Base-by-base conservation (phyloP, 2,797 vertebrate genomes). In the Poecilia wingei region DNA sequence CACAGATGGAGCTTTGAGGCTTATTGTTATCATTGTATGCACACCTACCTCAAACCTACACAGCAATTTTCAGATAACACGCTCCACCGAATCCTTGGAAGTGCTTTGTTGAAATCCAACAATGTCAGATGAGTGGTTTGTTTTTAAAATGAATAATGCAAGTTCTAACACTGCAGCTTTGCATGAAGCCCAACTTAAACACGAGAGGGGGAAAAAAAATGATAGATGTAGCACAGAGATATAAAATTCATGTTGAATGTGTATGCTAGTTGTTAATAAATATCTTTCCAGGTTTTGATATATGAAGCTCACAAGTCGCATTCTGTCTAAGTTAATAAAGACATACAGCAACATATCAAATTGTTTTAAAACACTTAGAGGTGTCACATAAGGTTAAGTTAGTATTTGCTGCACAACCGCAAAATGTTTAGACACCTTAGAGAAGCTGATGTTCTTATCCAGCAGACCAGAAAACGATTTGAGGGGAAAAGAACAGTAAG, bases 1-100 rank as follows among this genome's bases (percentile, higher is more conserved):
- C 81, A 22, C 74, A 79, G 86, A 79, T 75, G 59, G 74, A 80
- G 84, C 87, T 87, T 88, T 87, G 86, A 85, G 87, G 86, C 78
- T 16, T 72, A 83, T 83, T 87, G 89, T 89, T 89, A 88, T 87
- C 84, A 72, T 64, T 81, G 81, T 74, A 79, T 73, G 76, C 79
- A 70, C 78, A 75, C 82, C 78, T 68, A 88, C 82, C 81, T 90
- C 84, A 86, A 82, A 84, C 79, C 82, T 72, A 59, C 79, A 39
- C 75, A 85, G 79, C 76, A 68, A 76, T 83, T 92, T 83, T 82
- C 84, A 87, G 88, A 86, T 84, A 59, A 74, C 74, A 66, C 51
- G 68, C 73, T 88, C 83, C 87, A 83, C 57, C 0, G 47, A 53
- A 68, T 83, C 74, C 31, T 43, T 18, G 41, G 78, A 83, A 86